Evolutionary conservation across 2,797 vertebrate species (phyloP).

Genomic region (Macropodus opercularis): DNA sequence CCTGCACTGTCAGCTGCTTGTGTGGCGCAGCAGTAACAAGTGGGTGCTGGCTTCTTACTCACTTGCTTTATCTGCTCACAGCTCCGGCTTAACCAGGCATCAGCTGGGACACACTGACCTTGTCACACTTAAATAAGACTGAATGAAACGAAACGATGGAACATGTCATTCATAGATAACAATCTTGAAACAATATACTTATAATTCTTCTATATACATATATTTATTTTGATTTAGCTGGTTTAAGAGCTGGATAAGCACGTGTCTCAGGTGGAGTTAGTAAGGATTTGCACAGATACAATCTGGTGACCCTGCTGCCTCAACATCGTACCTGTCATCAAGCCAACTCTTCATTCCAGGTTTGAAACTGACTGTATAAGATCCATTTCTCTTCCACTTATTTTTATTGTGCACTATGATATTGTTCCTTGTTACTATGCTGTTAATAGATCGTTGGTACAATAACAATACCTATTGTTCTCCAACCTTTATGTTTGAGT

Average conservation of each 20-base stretch:
- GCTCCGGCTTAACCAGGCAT: slow-evolving; percentile 67
- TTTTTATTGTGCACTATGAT: too few relatives aligned
- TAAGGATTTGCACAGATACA: slow-evolving; percentile 33
- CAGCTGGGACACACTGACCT: slow-evolving; percentile 61
- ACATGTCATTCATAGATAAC: background rate
- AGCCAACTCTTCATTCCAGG: background rate
- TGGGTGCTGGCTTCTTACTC: slow-evolving; percentile 19
- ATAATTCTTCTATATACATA: too few relatives aligned
- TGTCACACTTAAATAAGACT: slow-evolving; percentile 70
- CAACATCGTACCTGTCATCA: background rate
- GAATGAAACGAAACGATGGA: slow-evolving; percentile 22
- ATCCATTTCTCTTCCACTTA: too few relatives aligned
- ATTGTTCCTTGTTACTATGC: too few relatives aligned
- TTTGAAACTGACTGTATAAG: background rate
- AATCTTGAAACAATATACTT: background rate
- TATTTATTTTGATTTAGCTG: background rate
- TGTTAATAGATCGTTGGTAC: too few relatives aligned
- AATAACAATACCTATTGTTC: too few relatives aligned
- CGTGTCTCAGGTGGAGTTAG: slow-evolving; percentile 5
- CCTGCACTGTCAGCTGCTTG: slow-evolving; percentile 4
- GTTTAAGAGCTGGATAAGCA: slow-evolving; percentile 1
- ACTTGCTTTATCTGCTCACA: slow-evolving; percentile 65
- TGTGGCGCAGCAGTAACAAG: slow-evolving; percentile 19
- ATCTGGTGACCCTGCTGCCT: slow-evolving; percentile 22
- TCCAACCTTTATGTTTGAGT: too few relatives aligned